phyloP scores from a whole-genome alignment of 2,113 vertebrate species.

The Lepisosteus oculatus region DNA sequence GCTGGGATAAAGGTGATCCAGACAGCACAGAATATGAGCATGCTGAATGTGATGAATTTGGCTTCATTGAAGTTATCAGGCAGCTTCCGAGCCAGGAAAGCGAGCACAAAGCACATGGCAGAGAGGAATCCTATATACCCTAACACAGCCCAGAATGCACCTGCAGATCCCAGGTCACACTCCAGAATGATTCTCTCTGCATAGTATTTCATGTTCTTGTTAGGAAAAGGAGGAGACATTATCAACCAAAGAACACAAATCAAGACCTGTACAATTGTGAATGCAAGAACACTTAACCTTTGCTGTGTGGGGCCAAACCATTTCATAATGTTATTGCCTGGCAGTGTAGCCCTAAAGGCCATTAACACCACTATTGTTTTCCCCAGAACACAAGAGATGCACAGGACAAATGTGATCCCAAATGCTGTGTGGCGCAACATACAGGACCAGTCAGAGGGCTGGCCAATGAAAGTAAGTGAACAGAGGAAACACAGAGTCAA shows the following conservation, averaged over 20 bases:
- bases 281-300: conserved; percentile 25
- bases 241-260: conserved; percentile 31
- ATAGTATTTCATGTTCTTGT: conserved; percentile 17
- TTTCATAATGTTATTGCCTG: conserved; percentile 43
- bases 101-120: conserved; percentile 26
- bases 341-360: conserved; percentile 40
- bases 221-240: conserved; percentile 28
- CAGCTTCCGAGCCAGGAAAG: conserved; percentile 29
- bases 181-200: conserved; percentile 20
- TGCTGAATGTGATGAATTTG: conserved; percentile 34
- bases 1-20: conserved; percentile 29
- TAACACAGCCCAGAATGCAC: conserved; percentile 24
- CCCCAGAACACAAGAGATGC: conserved; percentile 42
- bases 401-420: conserved; percentile 39
- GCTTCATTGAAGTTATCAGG: conserved; percentile 31
- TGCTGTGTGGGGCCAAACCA: conserved; percentile 45
- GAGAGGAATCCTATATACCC: conserved; percentile 30
- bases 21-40: conserved; percentile 25
- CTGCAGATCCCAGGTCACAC: conserved; percentile 21
- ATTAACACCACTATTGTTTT: conserved; percentile 43
- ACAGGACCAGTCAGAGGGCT: conserved; percentile 47
- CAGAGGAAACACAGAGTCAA: no score
- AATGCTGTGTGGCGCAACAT: conserved; percentile 46
- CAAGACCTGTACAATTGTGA: conserved; percentile 25
- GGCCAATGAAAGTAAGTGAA: no score